Conservation (phyloP, 2,797 vertebrate genomes). For the Eidolon dupreanum region DNA sequence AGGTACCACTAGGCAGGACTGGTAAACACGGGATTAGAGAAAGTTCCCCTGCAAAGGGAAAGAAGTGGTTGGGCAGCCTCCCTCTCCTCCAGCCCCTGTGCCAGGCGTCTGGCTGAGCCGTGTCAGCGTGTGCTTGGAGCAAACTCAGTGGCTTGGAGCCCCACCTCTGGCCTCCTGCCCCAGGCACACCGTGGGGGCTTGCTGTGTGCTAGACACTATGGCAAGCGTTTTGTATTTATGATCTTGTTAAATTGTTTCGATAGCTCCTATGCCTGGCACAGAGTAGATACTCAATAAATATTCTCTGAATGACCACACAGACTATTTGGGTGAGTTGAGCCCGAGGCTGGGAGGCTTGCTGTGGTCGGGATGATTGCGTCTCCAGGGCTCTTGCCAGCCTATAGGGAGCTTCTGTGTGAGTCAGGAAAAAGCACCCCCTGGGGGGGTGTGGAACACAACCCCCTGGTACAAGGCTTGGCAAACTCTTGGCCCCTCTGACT, state of each 20-base stretch:
- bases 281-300: neutral
- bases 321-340: neutral
- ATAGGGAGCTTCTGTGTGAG: neutral
- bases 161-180: too few species aligned
- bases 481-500: neutral
- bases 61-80: rapidly evolving
- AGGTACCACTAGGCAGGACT: neutral
- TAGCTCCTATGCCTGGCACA: neutral
- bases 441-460: too few species aligned
- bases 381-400: neutral
- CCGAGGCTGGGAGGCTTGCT: neutral
- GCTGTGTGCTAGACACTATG: neutral
- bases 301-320: neutral
- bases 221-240: neutral
- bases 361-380: neutral
- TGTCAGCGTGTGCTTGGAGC: rapidly evolving
- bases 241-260: neutral
- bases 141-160: neutral
- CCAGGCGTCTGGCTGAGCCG: rapidly evolving
- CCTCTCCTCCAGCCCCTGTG: neutral
- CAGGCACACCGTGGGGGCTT: rapidly evolving
- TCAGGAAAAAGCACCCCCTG: neutral
- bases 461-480: neutral
- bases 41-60: neutral
- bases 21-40: neutral